phyloP scores from a whole-genome alignment of 2,113 vertebrate species.

The Corythaeola cristata region DNA sequence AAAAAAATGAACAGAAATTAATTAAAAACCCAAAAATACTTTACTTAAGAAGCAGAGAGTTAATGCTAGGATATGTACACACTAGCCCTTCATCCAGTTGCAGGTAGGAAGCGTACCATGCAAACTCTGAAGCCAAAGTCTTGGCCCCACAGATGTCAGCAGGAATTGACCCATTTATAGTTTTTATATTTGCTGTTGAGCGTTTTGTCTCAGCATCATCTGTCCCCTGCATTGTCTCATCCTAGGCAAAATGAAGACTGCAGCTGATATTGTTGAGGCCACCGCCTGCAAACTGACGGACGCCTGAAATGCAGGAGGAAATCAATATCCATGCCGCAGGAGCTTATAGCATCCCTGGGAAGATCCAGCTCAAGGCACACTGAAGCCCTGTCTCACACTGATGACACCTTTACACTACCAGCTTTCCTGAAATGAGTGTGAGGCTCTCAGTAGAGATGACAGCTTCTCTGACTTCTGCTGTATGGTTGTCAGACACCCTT shows the following conservation, averaged over 20 bases:
- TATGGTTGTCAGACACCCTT: background rate
- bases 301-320: background rate
- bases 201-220: background rate
- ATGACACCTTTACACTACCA: background rate
- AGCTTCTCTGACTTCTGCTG: background rate
- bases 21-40: background rate
- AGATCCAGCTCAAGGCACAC: background rate
- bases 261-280: background rate
- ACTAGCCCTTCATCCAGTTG: background rate
- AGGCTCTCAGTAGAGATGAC: background rate
- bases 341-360: background rate
- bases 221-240: background rate
- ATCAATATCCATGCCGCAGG: background rate
- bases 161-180: background rate
- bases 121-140: background rate
- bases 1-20: background rate
- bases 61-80: background rate
- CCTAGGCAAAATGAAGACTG: background rate
- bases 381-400: background rate
- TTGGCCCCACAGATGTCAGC: background rate
- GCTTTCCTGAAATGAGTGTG: background rate
- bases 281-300: background rate
- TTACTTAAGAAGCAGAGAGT: background rate
- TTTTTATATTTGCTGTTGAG: background rate
- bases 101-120: accelerated